Base-by-base conservation (phyloP, 92 coral and sea anemone genomes). In the Pocillopora meandrina region DNA sequence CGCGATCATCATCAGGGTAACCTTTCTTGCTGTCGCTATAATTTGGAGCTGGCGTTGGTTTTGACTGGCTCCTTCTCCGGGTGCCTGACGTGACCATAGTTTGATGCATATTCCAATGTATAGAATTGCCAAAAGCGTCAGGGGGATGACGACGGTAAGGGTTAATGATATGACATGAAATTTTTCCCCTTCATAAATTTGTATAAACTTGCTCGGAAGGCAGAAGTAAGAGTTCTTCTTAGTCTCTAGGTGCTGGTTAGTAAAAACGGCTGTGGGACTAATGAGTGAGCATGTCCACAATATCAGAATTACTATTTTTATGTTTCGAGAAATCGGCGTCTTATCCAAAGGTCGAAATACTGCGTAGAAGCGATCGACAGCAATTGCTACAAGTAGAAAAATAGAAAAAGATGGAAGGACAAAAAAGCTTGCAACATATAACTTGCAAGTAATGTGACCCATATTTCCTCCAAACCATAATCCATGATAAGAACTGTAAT, bases 41-140 rank as follows among this genome's bases (percentile, higher is more conserved):
- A 75, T 75, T 65, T 80, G 75, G 10, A 56, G 66, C 17, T 80
- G 84, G 67, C 18, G 64, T n/a, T 19, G 13, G 16, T 80, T 70
- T 55, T 56, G 84, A 80, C 67, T 80, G 76, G 84, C 26, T 80
- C 84, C 84, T 55, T 80, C 76, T 67, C 84, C 76, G 9, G 84
- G 84, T 34, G 67, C 26, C 2, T 69, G 26, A 6, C 76, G 76
- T n/a, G 84, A 56, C 75, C 84, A 69, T 3, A 80, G 76, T n/a
- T 19, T 67, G 4, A 67, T 1, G 11, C 84, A 68, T 0, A 80
- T 56, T 3, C 55, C 55, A 1, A 65, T 55, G 65, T 66, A 80
- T 0, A 67, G 65, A 52, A 31, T 65, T 9, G 33, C 17, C 31
- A 23, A 21, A 14, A 67, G 5, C 14, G 52, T 52, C 16, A 66